Base-by-base conservation (phyloP, 2,888 invertebrate genomes). In the Polietes domitor region DNA sequence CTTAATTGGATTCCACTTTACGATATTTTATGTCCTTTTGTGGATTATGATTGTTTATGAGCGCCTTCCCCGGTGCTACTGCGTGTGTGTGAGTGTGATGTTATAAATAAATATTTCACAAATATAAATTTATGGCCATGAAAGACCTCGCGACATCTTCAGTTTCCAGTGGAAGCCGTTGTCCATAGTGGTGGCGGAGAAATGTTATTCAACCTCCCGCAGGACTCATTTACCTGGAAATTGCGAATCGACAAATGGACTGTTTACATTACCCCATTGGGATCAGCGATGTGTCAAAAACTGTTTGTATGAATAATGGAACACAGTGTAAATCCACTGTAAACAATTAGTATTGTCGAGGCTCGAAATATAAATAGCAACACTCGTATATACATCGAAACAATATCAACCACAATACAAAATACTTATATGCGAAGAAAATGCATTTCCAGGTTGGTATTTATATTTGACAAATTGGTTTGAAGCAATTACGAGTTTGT, bases 11-110 rank as follows among this genome's bases (percentile, higher is more conserved):
- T 89, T 89, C 88, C 88, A 77, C 71, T 77, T 71, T 71, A 61
- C 61, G 43, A 87, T 88, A 88, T 86, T 89, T 88, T 89, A 89
- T 89, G 89, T 87, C 85, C 89, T 86, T 85, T 87, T 87, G 88
- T 86, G 89, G 89, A 88, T 88, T 89, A 89, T 89, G 89, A 88
- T 89, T 88, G 89, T 89, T 85, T 89, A 88, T 72, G 72, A 55
- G 37, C 9, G 72, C 19, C 19, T 55, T 71, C 10, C 68, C 15
- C n/a, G 63, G 4, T 37, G 32, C 4, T 3, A 37, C 4, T 61
- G 37, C 12, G 65, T 19, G 41, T 21, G 10, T 41, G 65, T 65
- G n/a, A n/a, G 37, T 41, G 37, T 19, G 65, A 65, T 9, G 12
- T 43, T 68, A 43, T 68, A 43, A 24, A 68, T 43, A 68, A 68